Base-by-base conservation (phyloP, 1,140 invertebrate genomes). In the Monochamus saltuarius region DNA sequence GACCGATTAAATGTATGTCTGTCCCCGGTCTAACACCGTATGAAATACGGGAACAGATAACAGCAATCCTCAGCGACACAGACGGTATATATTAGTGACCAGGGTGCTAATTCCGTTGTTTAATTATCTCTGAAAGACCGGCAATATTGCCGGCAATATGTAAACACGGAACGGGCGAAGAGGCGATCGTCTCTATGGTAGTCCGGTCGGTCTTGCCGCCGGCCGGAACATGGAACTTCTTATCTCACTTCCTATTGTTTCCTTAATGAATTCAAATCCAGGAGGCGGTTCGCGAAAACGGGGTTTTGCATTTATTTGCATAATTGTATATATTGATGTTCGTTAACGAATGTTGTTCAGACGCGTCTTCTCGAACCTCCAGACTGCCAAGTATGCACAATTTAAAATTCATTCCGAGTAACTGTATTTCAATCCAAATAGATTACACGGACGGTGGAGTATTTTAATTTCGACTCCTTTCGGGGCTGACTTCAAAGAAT, bases 301-400 rank as follows among this genome's bases (percentile, higher is more conserved):
- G 60, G 64, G 69, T 70, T 75, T 73, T 73, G 72, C 72, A 74
- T 69, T 60, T 59, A 75, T 75, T 75, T 75, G 69, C 73, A 75
- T 75, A 75, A 75, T 75, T 75, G 72, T 73, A 71, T 73, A 74
- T 74, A 75, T 74, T 75, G 73, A 73, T 75, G 73, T 74, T 75
- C 73, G 69, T 75, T 75, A 75, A 70, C 70, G 72, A 75, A 73
- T 74, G 71, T 71, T 71, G 67, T 67, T 72, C 56, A 54, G 51
- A 45, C 22, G 22, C 22, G 22, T 29, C 22, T 29, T 29, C 22
- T 6, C 22, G 22, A 6, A 29, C 22, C 22, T 29, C 6, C 2
- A 6, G 2, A 3, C 2, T 29, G 22, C 22, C 22, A 6, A 29
- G 22, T 29, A 29, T 29, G 22, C 22, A 29, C 22, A 60, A 60